Evolutionary conservation across 2,113 vertebrate species (phyloP), one percentile per base, ranked within the genome.

Genomic region (Platichthys flesus): DNA sequence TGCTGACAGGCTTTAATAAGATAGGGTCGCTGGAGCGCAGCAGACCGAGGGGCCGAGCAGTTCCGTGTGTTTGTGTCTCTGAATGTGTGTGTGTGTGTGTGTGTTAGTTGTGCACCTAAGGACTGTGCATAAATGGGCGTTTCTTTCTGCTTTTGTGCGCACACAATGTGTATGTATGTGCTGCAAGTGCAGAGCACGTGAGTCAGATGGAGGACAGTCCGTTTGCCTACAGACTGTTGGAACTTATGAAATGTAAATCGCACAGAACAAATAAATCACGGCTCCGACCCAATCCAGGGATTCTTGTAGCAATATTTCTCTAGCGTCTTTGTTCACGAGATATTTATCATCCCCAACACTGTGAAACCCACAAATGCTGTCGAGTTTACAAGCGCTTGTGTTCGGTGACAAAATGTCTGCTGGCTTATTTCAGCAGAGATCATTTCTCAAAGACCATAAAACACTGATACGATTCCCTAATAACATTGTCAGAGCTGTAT

Each of bases 1-100:
- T 88, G 90, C 93, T 91, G 91, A 92, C 93, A 92, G 89, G 84
- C 86, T 94, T 94, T 95, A 94, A 94, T 95, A 94, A 94, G 93
- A 93, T 91, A 87, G 90, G 91, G 88, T 90, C 81, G 90, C 71
- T 91, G 91, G 92, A 93, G 91, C 89, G 92, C 90, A 58, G 86
- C 87, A 85, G 88, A 92, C 79, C 58, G 70, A 89, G 82, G 52
- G 77, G 79, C 85, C 89, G 56, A 76, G 85, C 70, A 60, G 78
- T 63, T 71, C 65, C 72, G 86, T 67, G 73, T 79, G 71, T 82
- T 77, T 86, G 78, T 40, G 65, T 78, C 67, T 65, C 59, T 72
- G 73, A 74, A 56, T 70, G 75, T 68, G 69, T 54, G 63, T 31
- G 31, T 31, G 31, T 67, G 80, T 66, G 73, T 71, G 65, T 69